These are phyloP conservation scores for Deilephila elpenor DNA, from an alignment of 2,888 invertebrate species.

Conservation along the genomic window DNA sequence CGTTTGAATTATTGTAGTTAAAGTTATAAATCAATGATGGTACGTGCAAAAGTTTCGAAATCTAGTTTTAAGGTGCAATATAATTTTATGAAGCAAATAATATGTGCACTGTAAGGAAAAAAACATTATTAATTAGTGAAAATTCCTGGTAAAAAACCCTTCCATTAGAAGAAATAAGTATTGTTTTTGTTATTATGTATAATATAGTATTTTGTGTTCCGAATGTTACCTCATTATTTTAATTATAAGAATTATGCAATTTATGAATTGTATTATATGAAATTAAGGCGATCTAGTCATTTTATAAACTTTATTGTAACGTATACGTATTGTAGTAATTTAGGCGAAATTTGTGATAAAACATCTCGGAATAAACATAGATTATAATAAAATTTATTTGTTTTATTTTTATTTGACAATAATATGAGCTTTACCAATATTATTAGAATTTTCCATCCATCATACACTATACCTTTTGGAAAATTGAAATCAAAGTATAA, in stretches of 20 bases:
- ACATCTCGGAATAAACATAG: constrained; percentile 21
- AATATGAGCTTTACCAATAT: neutral
- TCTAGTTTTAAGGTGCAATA: neutral
- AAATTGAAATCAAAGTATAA: too few relatives aligned
- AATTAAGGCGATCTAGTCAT: constrained; percentile 21
- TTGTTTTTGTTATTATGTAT: neutral
- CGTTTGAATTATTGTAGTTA: neutral
- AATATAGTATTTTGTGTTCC: constrained; percentile 4
- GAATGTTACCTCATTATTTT: constrained; percentile 13
- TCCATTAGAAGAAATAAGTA: neutral
- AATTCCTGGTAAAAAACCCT: neutral
- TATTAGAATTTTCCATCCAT: too few relatives aligned
- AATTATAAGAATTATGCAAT: constrained; percentile 6
- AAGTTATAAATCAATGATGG: neutral
- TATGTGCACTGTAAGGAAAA: neutral
- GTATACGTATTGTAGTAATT: constrained; percentile 11
- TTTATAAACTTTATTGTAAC: constrained; percentile 22
- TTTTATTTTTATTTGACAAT: neutral
- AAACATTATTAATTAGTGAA: neutral
- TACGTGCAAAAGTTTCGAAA: constrained; percentile 3
- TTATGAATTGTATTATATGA: constrained; percentile 8
- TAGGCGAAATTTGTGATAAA: constrained; percentile 24
- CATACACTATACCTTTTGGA: too few relatives aligned
- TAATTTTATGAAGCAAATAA: neutral
- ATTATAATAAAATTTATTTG: neutral